Percentiles rank a stretch among this genome's conserved stretches.
Conservation (phyloP, 92 coral and sea anemone species). For the Palythoa grandiflora region DNA sequence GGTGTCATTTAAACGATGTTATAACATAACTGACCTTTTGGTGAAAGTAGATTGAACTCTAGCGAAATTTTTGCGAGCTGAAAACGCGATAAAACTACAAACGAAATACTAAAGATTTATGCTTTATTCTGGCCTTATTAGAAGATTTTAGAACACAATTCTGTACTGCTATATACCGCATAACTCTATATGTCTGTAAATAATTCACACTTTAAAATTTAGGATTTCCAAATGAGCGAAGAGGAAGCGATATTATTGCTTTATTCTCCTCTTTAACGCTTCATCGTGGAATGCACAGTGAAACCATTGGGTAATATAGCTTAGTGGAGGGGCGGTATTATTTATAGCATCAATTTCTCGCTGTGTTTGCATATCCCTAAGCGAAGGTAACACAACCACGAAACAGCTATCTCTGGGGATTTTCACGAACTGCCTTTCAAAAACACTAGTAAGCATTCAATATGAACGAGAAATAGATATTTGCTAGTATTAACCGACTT, state of each 20-base stretch:
- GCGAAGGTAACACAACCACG: not conserved
- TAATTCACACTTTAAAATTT: not conserved
- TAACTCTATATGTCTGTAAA: not conserved
- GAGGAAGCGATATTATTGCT: not conserved
- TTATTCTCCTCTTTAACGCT: too few relatives aligned
- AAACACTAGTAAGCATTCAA: not conserved
- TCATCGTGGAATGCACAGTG: too few relatives aligned
- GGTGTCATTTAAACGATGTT: too few relatives aligned
- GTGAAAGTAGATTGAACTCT: too few relatives aligned
- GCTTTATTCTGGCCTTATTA: too few relatives aligned
- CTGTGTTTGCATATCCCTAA: constrained; percentile 7
- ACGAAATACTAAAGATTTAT: too few relatives aligned
- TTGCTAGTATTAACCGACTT: not conserved
- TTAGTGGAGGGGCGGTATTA: not conserved
- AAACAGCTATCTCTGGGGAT: not conserved
- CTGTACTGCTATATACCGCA: too few relatives aligned
- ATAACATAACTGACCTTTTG: too few relatives aligned
- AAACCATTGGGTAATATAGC: not conserved
- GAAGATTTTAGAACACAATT: too few relatives aligned
- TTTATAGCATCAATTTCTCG: not conserved
- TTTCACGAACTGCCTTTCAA: not conserved
- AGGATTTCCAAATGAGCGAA: not conserved
- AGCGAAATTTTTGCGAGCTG: too few relatives aligned
- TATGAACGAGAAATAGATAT: not conserved
- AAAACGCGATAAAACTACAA: too few relatives aligned